Evolutionary conservation across 1,140 invertebrate genomes (phyloP).

Genomic region (Anoplolepis gracilipes): DNA sequence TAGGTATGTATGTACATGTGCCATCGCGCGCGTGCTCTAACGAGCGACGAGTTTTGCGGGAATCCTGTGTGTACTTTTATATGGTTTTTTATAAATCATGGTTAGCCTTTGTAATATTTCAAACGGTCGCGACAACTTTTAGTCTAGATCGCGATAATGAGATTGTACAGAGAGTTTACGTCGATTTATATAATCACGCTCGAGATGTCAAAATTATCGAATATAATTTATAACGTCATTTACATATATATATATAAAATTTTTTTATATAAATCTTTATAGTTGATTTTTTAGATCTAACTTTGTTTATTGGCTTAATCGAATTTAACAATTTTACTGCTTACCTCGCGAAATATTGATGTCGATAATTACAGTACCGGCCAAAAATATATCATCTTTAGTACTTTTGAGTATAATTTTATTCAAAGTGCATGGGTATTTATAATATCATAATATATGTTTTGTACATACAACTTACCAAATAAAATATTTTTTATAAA

Average conservation of each 20-base stretch:
- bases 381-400: too few species aligned
- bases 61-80: slow-evolving; percentile 19
- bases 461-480: too few species aligned
- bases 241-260: not conserved
- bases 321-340: slow-evolving; percentile 14
- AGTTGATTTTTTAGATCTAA: not conserved
- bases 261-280: not conserved
- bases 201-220: not conserved
- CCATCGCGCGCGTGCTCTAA: slow-evolving; percentile 5
- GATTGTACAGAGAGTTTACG: not conserved
- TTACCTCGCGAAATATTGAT: not conserved
- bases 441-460: too few species aligned
- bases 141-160: not conserved
- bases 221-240: not conserved
- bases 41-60: not conserved
- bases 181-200: not conserved
- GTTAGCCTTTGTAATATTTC: slow-evolving; percentile 18
- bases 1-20: not conserved
- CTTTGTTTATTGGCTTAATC: not conserved
- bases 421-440: too few species aligned
- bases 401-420: too few species aligned
- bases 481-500: too few species aligned
- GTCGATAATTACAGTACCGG: too few species aligned
- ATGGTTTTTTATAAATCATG: slow-evolving; percentile 6
- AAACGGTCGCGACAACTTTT: not conserved